Percentiles rank a stretch among this genome's conserved stretches.
phyloP scores from a whole-genome alignment of 2,888 invertebrate species.

The Suillia variegata region DNA sequence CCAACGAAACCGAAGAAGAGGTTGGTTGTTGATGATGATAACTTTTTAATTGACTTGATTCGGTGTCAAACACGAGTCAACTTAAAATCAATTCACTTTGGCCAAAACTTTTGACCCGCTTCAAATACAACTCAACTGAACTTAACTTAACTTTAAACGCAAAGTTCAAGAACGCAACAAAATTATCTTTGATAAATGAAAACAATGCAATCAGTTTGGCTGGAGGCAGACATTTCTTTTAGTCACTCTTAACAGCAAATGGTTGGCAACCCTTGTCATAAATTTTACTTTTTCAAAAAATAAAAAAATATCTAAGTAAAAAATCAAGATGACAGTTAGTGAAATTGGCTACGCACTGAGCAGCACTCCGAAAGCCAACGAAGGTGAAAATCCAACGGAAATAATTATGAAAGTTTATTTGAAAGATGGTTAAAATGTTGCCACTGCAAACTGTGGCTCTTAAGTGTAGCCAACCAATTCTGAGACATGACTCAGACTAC shows the following conservation, averaged over 20 bases:
- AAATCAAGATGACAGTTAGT: not conserved
- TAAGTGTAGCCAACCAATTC: too few species aligned
- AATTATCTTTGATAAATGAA: not conserved
- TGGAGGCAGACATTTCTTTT: not conserved
- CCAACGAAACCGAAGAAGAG: too few species aligned
- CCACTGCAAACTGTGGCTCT: too few species aligned
- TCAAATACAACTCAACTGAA: not conserved
- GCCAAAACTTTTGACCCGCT: not conserved
- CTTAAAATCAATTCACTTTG: not conserved
- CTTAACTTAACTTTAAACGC: too few species aligned
- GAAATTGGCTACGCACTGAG: not conserved
- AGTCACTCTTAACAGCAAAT: not conserved
- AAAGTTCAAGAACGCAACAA: not conserved
- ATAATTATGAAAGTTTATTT: too few species aligned
- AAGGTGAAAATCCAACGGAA: too few species aligned
- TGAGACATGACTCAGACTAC: too few species aligned
- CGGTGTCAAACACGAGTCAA: not conserved
- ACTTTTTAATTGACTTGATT: conserved; percentile 2
- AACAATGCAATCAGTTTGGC: not conserved
- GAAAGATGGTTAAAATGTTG: too few species aligned
- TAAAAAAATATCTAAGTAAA: not conserved
- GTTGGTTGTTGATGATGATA: too few species aligned
- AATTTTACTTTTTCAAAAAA: not conserved
- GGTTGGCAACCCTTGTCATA: conserved; percentile 1
- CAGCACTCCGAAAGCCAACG: too few species aligned